These are phyloP conservation scores for Ruditapes philippinarum DNA, from an alignment of 1,140 invertebrate species.

Conservation along the genomic window DNA sequence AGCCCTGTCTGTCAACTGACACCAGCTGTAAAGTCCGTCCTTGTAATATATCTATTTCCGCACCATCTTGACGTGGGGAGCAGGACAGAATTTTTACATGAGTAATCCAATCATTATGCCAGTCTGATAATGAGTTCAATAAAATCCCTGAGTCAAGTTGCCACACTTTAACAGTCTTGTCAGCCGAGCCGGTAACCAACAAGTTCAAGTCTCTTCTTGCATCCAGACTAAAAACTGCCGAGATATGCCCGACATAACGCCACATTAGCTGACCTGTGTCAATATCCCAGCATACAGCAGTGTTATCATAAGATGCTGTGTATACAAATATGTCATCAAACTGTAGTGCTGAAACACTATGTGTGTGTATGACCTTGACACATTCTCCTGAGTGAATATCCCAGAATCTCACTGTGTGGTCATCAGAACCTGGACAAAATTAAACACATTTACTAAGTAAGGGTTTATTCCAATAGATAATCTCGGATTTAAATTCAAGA, in stretches of 20 bases:
- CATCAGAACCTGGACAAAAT: constrained; percentile 75
- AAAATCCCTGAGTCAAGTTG: constrained; percentile 68
- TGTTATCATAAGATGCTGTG: constrained; percentile 80
- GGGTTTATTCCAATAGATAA: no score
- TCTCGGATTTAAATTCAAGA: no score
- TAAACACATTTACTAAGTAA: no score
- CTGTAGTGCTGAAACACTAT: constrained; percentile 77
- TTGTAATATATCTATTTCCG: constrained; percentile 21
- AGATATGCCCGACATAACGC: constrained; percentile 77
- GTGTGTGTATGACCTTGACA: constrained; percentile 74
- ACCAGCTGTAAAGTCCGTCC: constrained; percentile 47
- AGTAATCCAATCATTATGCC: constrained; percentile 66
- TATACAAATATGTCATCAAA: constrained; percentile 77
- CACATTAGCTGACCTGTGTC: constrained; percentile 71
- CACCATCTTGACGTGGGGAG: not conserved
- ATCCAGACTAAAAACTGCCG: constrained; percentile 88
- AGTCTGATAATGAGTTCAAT: constrained; percentile 63
- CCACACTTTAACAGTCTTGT: constrained; percentile 78
- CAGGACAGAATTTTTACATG: constrained; percentile 60
- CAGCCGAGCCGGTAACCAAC: constrained; percentile 91
- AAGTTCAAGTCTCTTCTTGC: constrained; percentile 96
- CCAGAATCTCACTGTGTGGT: constrained; percentile 76
- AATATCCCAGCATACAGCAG: constrained; percentile 78
- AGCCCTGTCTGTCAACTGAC: constrained; percentile 50
- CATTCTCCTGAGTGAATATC: constrained; percentile 65